Conservation (phyloP, 1,140 invertebrate species). For the Radopholus similis region DNA sequence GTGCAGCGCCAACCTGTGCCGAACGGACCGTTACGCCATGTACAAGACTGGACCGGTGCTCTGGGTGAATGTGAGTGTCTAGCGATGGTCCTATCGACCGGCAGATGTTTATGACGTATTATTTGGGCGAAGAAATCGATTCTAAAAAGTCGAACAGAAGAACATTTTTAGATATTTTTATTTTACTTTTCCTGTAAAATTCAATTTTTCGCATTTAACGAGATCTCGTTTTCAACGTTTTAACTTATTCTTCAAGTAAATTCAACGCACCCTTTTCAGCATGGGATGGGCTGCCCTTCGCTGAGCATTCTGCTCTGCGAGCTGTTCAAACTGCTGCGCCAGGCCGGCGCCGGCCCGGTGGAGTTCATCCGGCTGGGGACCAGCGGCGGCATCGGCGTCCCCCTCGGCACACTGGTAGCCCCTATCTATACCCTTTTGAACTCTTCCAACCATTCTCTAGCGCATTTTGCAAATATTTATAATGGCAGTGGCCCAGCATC, state of each 20-base stretch:
- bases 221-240: neutral
- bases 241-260: too few relatives aligned
- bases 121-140: too few relatives aligned
- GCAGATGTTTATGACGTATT: too few relatives aligned
- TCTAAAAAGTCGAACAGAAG: neutral
- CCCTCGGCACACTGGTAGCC: conserved; percentile 54
- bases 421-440: too few relatives aligned
- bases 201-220: too few relatives aligned
- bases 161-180: neutral
- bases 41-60: conserved; percentile 93
- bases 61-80: conserved; percentile 77
- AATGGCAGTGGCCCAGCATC: too few relatives aligned
- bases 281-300: conserved; percentile 89
- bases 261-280: conserved; percentile 68
- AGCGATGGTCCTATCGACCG: too few relatives aligned
- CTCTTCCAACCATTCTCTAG: too few relatives aligned
- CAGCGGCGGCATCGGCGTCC: conserved; percentile 34
- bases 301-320: conserved; percentile 85
- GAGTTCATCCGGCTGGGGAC: conserved; percentile 87
- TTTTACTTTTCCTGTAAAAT: too few relatives aligned
- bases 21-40: conserved; percentile 84
- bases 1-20: conserved; percentile 84
- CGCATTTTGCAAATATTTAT: too few relatives aligned
- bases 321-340: conserved; percentile 79
- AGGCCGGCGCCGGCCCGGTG: conserved; percentile 77